Base-by-base conservation (phyloP, 2,888 invertebrate species). In the Teinopalpus imperialis region DNA sequence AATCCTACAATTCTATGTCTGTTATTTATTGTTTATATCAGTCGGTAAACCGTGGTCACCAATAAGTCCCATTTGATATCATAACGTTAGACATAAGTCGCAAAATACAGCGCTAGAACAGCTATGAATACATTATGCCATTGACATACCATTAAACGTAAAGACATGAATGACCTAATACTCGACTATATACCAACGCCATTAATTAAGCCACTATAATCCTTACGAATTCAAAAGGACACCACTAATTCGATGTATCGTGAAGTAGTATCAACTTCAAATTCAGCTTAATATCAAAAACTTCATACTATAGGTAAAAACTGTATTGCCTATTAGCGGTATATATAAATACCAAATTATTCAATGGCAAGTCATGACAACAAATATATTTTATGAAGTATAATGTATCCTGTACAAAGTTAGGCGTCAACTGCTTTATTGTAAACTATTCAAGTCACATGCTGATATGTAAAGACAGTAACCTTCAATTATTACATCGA, bases 401-500 rank as follows among this genome's bases (percentile, higher is more conserved):
- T 64, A 66, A 66, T 61, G 68, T 69, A 72, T 71, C 68, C 73
- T 57, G 57, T 42, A 30, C 31, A 47, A 51, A 76, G 64, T 63
- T 73, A 74, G 74, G 76, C 74, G 72, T 67, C 65, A 61, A 63
- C 74, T 71, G 68, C 64, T 71, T 68, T 70, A 48, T 71, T 75
- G 69, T 74, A 74, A 68, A 70, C 76, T 82, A 81, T 69, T 72
- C 79, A 85, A 83, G 82, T 85, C 86, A 85, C 83, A 78, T 74
- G 74, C 78, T 87, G 87, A 88, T 88, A 88, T 88, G 88, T 88
- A 82, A 80, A 74, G 74, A 79, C 72, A 78, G 75, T 80, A 74
- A 74, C 71, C 73, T 75, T 78, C 69, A 72, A 81, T 81, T 85
- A 82, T 26, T 42, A 42, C 24, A 24, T 18, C 59, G 56, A 56